These are phyloP conservation scores for Hyles lineata DNA, from an alignment of 2,888 invertebrate species.

Conservation along the genomic window DNA sequence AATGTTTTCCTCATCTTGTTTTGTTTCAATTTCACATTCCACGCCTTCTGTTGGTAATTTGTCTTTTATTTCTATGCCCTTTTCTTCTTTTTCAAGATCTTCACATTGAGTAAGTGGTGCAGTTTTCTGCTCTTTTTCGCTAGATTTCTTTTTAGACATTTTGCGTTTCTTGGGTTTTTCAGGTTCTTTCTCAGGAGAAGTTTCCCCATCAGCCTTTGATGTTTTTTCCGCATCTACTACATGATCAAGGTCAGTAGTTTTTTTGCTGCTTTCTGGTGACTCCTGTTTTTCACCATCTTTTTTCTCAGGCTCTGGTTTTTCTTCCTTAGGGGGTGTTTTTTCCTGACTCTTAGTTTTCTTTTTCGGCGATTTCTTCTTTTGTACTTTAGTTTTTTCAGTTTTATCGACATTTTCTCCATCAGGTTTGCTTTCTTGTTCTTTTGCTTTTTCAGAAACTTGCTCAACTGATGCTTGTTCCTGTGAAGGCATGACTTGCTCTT, in stretches of 20 bases:
- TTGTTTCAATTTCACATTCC: conserved; percentile 10
- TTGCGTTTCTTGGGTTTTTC: neutral
- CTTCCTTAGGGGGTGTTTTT: neutral
- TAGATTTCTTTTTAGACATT: conserved; percentile 23
- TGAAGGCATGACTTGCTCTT: neutral
- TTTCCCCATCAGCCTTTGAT: neutral
- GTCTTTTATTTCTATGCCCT: conserved; percentile 31
- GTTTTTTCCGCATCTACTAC: neutral
- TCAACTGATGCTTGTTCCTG: neutral
- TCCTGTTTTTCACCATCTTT: neutral
- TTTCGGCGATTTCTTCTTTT: conserved; percentile 26
- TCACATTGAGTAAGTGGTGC: neutral
- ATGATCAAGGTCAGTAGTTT: neutral
- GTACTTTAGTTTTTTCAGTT: neutral
- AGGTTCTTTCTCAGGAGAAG: too few relatives aligned
- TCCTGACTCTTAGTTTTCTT: neutral
- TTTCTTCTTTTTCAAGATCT: conserved; percentile 33
- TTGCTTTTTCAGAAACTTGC: neutral
- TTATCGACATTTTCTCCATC: neutral
- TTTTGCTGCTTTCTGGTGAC: neutral
- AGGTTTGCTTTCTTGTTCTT: neutral
- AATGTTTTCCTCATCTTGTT: conserved; percentile 28
- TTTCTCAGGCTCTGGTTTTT: neutral
- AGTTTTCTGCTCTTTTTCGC: conserved; percentile 34
- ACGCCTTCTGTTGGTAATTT: too few relatives aligned